Conservation (phyloP, 2,888 invertebrate genomes). For the Platyscelio sp. region DNA sequence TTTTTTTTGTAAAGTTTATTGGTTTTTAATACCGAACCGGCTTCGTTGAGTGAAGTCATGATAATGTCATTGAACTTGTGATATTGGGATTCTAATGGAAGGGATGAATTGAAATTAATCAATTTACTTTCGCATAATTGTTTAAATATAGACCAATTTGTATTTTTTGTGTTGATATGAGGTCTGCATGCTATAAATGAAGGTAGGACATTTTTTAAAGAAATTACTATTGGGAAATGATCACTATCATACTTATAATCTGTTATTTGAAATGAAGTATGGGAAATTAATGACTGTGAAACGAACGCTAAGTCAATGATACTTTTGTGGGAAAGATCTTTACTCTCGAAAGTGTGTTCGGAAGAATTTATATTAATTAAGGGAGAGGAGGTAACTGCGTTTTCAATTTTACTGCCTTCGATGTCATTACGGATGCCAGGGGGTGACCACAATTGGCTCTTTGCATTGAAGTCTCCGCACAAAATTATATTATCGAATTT, state of each 20-base stretch:
- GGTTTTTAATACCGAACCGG: no score
- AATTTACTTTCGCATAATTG: no score
- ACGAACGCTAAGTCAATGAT: not conserved
- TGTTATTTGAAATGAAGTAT: not conserved
- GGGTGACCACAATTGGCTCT: not conserved
- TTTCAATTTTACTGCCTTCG: not conserved
- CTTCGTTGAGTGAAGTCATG: no score
- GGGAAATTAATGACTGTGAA: not conserved
- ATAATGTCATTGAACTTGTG: no score
- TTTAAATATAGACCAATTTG: no score
- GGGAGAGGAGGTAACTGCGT: not conserved
- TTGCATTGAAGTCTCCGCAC: not conserved
- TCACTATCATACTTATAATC: not conserved
- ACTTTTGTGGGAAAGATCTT: not conserved
- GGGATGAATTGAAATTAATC: no score
- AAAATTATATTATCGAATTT: not conserved
- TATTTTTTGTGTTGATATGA: not conserved
- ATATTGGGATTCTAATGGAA: no score
- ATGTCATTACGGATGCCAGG: not conserved
- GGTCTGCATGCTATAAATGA: not conserved
- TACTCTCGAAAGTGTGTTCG: not conserved
- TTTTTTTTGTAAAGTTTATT: no score
- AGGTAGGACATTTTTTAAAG: not conserved
- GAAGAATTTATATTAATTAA: not conserved
- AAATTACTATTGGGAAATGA: not conserved